Evolutionary conservation across 2,797 vertebrate genomes (phyloP), one percentile per base, ranked within the genome.

Genomic region (Carcharodon carcharias): DNA sequence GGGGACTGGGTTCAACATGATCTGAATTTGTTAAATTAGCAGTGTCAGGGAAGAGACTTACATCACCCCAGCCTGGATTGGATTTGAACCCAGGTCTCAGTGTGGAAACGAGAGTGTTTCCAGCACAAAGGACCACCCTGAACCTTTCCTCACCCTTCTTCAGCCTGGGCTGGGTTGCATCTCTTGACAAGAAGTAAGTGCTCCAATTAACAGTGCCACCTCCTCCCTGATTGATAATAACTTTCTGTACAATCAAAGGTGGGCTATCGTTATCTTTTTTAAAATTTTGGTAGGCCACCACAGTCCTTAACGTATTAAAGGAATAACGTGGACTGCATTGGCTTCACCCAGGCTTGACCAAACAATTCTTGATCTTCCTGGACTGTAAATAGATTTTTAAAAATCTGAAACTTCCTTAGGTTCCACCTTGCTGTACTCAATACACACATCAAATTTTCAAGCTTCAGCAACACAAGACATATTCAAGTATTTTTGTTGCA

Each of bases 401-500:
- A 73, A 50, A 35, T 54, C 69, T 95, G 94, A 71, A 56, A 73
- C 35, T 31, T 92, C 77, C 69, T 95, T 54, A 54, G 54, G 94
- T 50, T 73, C 71, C 95, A 95, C 54, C 91, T 77, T 95, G 69
- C 94, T 77, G 94, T 31, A 95, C 50, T 58, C 71, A 77, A 77
- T 67, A 95, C 58, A 95, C 94, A 95, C 67, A 95, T 67, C 94
- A 95, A 95, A 95, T 56, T 95, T 56, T 95, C 69, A 95, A 95
- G 94, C 94, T 95, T 95, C 94, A 73, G 26, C 71, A 95, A 95
- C 94, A 95, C 67, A 56, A 95, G 69, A 95, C 94, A 77, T 94
- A 50, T 95, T 95, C 94, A 95, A 95, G 94, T 95, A 95, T 95
- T 95, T 95, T 95, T 95, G 93, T 95, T 95, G 94, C 94, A 95